Evolutionary conservation across 2,797 vertebrate species (phyloP).

Genomic region (Ataeniobius toweri): DNA sequence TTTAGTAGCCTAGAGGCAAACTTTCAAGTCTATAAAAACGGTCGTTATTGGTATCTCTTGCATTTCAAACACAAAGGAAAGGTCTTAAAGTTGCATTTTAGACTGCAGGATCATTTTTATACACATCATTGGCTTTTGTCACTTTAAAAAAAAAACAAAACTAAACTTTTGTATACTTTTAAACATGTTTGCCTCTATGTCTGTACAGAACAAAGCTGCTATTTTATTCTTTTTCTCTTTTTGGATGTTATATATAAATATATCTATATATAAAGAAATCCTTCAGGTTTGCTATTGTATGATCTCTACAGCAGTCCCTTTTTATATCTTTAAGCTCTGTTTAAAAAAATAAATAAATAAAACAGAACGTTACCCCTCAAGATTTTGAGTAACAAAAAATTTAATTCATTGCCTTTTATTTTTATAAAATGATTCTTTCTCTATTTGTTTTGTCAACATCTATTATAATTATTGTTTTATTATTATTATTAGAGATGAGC

Average conservation of each 20-base stretch:
- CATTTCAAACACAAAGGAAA: constrained; percentile 78
- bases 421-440: constrained; percentile 80
- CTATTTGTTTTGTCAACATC: constrained; percentile 69
- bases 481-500: constrained; percentile 76
- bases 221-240: constrained; percentile 94
- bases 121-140: constrained; percentile 90
- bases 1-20: constrained; percentile 44
- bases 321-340: constrained; percentile 87
- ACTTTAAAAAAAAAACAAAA: constrained; percentile 79
- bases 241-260: constrained; percentile 68
- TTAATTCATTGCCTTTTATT: constrained; percentile 89
- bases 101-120: constrained; percentile 88
- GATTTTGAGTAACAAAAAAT: constrained; percentile 85
- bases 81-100: constrained; percentile 95
- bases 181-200: constrained; percentile 95
- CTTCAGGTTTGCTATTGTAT: constrained; percentile 93
- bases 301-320: constrained; percentile 84
- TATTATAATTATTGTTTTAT: constrained; percentile 71
- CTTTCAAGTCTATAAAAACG: constrained; percentile 73
- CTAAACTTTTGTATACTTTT: constrained; percentile 96
- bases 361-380: constrained; percentile 71
- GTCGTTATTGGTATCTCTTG: constrained; percentile 69
- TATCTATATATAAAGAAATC: constrained; percentile 71
- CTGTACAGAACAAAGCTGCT: constrained; percentile 99
- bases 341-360: constrained; percentile 65